These are phyloP conservation scores for Chiroxiphia lanceolata DNA, from an alignment of 2,797 vertebrate species.

Conservation along the genomic window DNA sequence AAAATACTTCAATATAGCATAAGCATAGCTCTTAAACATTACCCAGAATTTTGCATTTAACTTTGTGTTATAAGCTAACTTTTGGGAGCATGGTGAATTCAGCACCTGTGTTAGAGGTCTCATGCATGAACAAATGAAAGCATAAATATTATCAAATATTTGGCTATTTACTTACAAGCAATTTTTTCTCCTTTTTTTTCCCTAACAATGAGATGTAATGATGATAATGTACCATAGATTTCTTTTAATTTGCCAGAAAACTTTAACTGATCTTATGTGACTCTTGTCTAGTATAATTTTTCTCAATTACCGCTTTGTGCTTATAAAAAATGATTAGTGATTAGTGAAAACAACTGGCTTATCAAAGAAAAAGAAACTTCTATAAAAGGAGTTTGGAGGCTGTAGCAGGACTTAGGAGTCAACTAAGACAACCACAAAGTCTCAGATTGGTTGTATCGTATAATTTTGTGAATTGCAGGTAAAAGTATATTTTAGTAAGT, in stretches of 20 bases:
- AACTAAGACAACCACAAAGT: not conserved
- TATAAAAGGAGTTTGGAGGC: slow-evolving; percentile 10
- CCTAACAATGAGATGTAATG: not conserved
- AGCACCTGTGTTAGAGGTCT: not conserved
- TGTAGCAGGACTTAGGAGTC: slow-evolving; percentile 19
- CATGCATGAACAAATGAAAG: not conserved
- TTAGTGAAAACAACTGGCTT: slow-evolving; percentile 67
- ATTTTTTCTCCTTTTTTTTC: not conserved
- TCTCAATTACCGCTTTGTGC: slow-evolving; percentile 48
- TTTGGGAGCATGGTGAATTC: not conserved
- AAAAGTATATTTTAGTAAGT: slow-evolving; percentile 30
- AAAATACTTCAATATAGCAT: not conserved
- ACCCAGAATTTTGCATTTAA: not conserved
- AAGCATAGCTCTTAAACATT: not conserved
- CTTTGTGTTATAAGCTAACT: not conserved
- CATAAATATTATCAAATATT: not conserved
- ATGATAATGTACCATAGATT: not conserved
- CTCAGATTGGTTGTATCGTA: not conserved
- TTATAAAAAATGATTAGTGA: slow-evolving; percentile 66
- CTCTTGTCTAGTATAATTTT: slow-evolving; percentile 33
- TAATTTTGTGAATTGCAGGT: not conserved
- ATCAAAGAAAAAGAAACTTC: slow-evolving; percentile 50
- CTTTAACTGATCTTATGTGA: slow-evolving; percentile 14
- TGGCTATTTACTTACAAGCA: not conserved
- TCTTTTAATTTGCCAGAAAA: slow-evolving; percentile 28